These are phyloP conservation scores for Mycteria americana DNA, from an alignment of 2,797 vertebrate genomes.

Conservation along the genomic window DNA sequence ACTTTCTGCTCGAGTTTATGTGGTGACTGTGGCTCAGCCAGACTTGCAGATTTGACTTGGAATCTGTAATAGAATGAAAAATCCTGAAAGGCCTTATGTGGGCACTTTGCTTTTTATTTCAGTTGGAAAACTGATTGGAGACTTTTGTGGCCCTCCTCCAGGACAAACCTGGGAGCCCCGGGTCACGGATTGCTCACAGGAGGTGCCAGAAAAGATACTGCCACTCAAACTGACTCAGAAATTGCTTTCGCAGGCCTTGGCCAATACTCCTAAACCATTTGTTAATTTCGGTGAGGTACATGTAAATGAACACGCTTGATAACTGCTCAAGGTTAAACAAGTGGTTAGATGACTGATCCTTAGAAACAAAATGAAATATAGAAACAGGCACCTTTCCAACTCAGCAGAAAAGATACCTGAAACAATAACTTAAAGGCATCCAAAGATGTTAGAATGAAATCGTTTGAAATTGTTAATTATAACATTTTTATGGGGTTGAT, in stretches of 20 bases:
- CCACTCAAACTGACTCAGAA: not conserved
- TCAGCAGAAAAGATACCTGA: not conserved
- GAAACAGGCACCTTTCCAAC: not conserved
- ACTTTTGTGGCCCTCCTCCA: not conserved
- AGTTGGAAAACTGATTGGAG: not conserved
- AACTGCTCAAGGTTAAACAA: not conserved
- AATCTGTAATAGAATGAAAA: not conserved
- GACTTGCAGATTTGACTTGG: not conserved
- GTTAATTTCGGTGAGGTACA: not conserved
- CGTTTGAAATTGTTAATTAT: not conserved
- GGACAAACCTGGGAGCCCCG: not conserved
- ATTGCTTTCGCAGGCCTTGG: not conserved
- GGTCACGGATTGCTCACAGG: not conserved
- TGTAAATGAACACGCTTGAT: not conserved
- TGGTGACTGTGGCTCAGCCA: not conserved
- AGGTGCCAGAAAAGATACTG: not conserved
- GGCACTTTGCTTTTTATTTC: not conserved
- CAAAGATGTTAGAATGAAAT: slow-evolving; percentile 12
- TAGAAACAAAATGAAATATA: not conserved
- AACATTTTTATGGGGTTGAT: slow-evolving; percentile 2
- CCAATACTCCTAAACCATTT: not conserved
- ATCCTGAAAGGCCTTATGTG: not conserved
- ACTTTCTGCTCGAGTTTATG: not conserved
- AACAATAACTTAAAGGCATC: not conserved
- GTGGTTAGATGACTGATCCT: not conserved